Evolutionary conservation across 1,140 invertebrate species (phyloP), one percentile per base, ranked within the genome.

Genomic region (Dreissena polymorpha): DNA sequence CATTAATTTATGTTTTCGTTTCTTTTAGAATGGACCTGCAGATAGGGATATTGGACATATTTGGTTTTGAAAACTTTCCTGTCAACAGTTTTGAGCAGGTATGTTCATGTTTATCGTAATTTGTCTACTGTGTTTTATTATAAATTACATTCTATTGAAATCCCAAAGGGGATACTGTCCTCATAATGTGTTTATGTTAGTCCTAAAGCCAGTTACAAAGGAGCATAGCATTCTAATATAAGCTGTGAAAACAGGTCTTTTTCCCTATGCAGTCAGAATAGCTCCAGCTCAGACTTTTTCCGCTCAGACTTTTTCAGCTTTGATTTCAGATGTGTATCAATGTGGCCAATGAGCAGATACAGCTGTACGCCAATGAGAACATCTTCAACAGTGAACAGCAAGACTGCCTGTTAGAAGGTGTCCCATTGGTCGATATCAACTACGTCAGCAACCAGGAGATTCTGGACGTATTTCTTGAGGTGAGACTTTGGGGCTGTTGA

Each of bases 31-130:
- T 84, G 25, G 70, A 82, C 57, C 67, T 74, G 13, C 73, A 71
- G 60, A 82, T 92, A 82, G 96, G 96, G 55, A 93, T 97, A 50
- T 93, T 97, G 63, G 96, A 97, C 89, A 97, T 97, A 77, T 97
- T 97, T 92, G 96, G 96, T 18, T 97, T 97, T 92, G 96, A 97
- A 93, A 96, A 97, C 92, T 96, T 97, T 88, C 92, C 94, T 0
- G 94, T 93, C 27, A 97, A 97, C 90, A 97, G 96, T 0, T 97
- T 97, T 92, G 96, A 97, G 91, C 96, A 97, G 90, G 94, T 97
- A 80, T n/a, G n/a, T 21, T 63, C 10, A 74, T n/a, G 8, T 74
- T 7, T 21, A 64, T 72, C 73, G 0, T n/a, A 53, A 70, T 29
- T 50, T 51, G 57, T 53, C 63, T 1, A 14, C 18, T 60, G 50